A percentile compares a stretch with the other conserved stretches of the same genome.
These are phyloP conservation scores for Hiodon tergisus DNA, from an alignment of 2,113 vertebrate genomes.

Conservation along the genomic window DNA sequence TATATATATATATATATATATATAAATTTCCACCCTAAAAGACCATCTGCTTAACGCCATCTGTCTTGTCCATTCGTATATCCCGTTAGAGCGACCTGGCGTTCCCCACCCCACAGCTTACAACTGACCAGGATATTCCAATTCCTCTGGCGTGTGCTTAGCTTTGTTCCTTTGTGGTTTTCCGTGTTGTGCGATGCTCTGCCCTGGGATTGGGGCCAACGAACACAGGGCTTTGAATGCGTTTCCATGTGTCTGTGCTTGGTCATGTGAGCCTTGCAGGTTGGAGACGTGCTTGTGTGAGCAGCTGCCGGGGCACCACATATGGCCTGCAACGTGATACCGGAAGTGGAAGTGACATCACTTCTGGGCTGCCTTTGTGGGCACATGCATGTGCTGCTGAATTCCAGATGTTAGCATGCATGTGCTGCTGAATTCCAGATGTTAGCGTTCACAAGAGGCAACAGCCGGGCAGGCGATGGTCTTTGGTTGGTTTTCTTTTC, in stretches of 20 bases:
- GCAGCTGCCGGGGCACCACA: neutral
- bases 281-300: neutral
- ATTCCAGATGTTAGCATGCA: neutral
- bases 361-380: neutral
- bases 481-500: neutral
- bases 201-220: too few species aligned
- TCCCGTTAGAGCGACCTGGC: too few species aligned
- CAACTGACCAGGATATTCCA: too few species aligned
- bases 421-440: neutral
- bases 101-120: too few species aligned
- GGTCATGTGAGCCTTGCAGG: neutral
- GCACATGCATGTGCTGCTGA: neutral
- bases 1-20: too few species aligned
- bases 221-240: too few species aligned
- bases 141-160: too few species aligned
- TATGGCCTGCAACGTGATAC: constrained; percentile 12
- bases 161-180: too few species aligned
- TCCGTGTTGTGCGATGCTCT: too few species aligned
- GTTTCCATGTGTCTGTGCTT: neutral
- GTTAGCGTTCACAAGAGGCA: constrained; percentile 2
- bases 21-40: too few species aligned
- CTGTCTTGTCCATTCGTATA: too few species aligned
- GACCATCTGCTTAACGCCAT: too few species aligned
- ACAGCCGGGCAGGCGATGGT: constrained; percentile 11
- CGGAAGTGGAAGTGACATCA: constrained; percentile 14